Base-by-base conservation (phyloP, 2,797 vertebrate genomes). In the Buphagus erythrorhynchus region DNA sequence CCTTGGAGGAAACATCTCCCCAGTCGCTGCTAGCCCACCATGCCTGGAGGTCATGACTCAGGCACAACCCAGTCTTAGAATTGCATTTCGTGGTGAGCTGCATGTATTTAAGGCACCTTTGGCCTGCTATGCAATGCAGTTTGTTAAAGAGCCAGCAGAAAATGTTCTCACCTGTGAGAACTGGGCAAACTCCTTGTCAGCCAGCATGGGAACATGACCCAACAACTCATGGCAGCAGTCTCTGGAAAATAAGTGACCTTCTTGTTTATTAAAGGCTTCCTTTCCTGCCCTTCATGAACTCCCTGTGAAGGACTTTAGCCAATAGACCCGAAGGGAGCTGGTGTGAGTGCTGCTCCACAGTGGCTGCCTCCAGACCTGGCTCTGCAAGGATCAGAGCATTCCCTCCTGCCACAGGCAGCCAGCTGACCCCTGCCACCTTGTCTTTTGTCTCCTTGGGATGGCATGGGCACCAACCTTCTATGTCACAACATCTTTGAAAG, bases 221-320 rank as follows among this genome's bases (percentile, higher is more conserved):
- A 99, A 95, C 11, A 99, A 96, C 90, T 99, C 98, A 43, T 99
- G 98, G 86, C 98, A 99, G 93, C 98, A 98, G 88, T 99, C 98
- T 59, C 99, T 99, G 97, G 95, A 96, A 97, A 95, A 94, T 26
- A 96, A 90, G 42, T 11, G 7, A 69, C 49, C 16, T 51, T 68
- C 17, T 10, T 59, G 8, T 58, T 86, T 90, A 77, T 71, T 46
- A 79, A 88, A 51, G 4, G 12, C 38, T 40, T 61, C 49, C 46
- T 79, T 45, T 68, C 33, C 54, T 69, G 13, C 18, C 57, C 51
- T 63, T 16, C 8, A 4, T 55, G 28, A 76, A 14, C 33, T 45
- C 49, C 25, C 16, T 3, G 5, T 24, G 61, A 74, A 55, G 11
- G 31, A 51, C 26, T 80, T 80, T 3, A 72, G 15, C 48, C 1